These are phyloP conservation scores for Ladona fulva DNA, from an alignment of 1,140 invertebrate species.

Conservation along the genomic window DNA sequence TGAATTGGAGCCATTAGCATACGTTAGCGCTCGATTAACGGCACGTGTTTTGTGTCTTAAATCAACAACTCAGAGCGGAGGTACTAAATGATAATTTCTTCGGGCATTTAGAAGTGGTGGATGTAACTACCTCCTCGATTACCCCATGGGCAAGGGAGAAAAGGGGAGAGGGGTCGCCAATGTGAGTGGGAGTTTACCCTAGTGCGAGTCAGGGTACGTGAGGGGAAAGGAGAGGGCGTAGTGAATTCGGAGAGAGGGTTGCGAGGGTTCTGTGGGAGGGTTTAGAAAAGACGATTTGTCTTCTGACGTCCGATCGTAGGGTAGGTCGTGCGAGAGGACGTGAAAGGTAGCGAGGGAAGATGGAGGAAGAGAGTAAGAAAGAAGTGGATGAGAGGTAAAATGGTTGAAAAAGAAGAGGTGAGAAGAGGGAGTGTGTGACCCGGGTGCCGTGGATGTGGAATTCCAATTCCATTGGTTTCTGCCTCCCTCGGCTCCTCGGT, in stretches of 20 bases:
- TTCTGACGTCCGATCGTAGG: constrained; percentile 6
- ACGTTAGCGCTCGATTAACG: no score
- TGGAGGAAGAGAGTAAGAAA: not conserved
- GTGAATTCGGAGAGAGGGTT: not conserved
- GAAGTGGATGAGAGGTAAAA: no score
- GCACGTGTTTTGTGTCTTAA: no score
- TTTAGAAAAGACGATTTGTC: not conserved
- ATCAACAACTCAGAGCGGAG: no score
- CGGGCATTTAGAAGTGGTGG: no score
- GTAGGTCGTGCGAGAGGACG: not conserved
- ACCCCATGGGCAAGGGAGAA: no score
- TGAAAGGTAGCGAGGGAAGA: not conserved
- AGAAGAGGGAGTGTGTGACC: not conserved
- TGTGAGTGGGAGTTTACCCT: not conserved
- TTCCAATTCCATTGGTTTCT: not conserved
- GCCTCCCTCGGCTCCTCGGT: not conserved
- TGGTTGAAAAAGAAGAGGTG: not conserved
- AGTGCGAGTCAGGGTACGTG: not conserved
- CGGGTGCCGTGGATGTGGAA: not conserved
- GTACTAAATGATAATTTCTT: no score
- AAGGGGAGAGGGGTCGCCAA: not conserved
- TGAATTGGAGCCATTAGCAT: no score
- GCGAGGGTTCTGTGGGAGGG: not conserved
- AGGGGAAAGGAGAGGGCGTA: not conserved
- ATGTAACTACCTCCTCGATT: no score